Evolutionary conservation across 2,113 vertebrate species (phyloP), one percentile per base, ranked within the genome.

Genomic region (Paramormyrops kingsleyae): DNA sequence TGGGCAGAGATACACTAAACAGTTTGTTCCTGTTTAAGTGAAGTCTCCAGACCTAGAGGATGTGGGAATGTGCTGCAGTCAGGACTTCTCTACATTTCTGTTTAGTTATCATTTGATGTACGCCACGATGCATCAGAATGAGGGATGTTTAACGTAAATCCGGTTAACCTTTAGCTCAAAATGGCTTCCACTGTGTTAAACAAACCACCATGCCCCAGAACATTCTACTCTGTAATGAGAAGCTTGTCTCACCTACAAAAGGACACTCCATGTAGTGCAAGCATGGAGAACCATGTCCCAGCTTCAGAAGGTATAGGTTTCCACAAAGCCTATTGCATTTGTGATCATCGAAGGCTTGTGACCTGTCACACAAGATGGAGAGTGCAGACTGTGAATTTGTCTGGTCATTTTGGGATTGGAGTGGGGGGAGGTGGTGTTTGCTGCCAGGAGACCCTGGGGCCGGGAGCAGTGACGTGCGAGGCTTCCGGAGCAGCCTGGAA

Each of bases 1-100:
- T 88, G 53, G 87, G 35, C 53, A 46, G 56, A 50, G 52, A 39
- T 46, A 13, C 24, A 21, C 35, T 88, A 88, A 88, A 88, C 87
- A 66, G 53, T 87, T 87, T 87, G 86, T 87, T 87, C 86, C 86
- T 59, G 50, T 59, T 87, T 49, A 87, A 87, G 35, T 62, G 35
- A 56, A 66, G 24, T 17, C 24, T 83, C 44, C 83, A n/a, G 44
- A 47, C 44, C 83, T 84, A 84, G 83, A 47, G 83, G 83, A 84
- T 44, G 50, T 87, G 50, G 17, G 85, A 53, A 53, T 87, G 85
- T 53, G 49, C 19, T 53, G n/a, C n/a, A 87, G 3, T 27, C 85
- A n/a, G 19, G n/a, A 24, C 83, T 27, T 85, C 44, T 56, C 50
- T 53, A 1, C 12, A 2, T 53, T 35, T 52, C 46, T 19, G 47